These are phyloP conservation scores for Meta bourneti DNA, from an alignment of 2,888 invertebrate genomes.

Conservation along the genomic window DNA sequence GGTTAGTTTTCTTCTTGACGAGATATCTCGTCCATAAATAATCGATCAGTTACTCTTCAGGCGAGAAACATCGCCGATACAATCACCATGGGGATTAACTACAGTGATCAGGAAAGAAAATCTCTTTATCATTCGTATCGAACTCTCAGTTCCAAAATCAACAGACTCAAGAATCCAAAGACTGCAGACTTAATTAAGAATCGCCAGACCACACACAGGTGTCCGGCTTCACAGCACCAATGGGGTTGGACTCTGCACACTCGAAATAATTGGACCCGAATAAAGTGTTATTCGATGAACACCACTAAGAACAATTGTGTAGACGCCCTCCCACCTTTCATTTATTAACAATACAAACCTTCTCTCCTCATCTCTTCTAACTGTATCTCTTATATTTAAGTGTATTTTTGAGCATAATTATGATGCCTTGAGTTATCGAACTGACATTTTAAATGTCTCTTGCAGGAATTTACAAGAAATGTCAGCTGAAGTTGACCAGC, in stretches of 20 bases:
- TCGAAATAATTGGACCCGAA: neutral
- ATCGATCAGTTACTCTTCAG: too few species aligned
- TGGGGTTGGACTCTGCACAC: too few species aligned
- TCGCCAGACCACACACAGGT: neutral
- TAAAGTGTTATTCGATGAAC: neutral
- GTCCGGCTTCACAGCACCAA: neutral
- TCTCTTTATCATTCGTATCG: neutral
- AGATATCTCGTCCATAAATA: too few species aligned
- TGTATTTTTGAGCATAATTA: too few species aligned
- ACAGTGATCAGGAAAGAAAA: neutral
- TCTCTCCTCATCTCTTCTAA: too few species aligned
- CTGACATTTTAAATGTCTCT: neutral
- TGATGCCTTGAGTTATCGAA: neutral
- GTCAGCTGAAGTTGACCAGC: conserved; percentile 81
- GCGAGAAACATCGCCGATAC: neutral
- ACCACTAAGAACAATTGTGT: neutral
- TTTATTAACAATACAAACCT: too few species aligned
- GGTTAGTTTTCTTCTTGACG: too few species aligned
- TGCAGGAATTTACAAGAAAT: conserved; percentile 77
- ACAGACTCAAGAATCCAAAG: neutral
- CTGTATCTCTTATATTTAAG: too few species aligned
- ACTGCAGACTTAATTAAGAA: neutral
- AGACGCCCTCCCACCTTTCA: neutral
- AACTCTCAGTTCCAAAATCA: neutral
- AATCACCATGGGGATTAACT: neutral